phyloP scores from a whole-genome alignment of 2,888 invertebrate species.

The Tetropium fuscum region DNA sequence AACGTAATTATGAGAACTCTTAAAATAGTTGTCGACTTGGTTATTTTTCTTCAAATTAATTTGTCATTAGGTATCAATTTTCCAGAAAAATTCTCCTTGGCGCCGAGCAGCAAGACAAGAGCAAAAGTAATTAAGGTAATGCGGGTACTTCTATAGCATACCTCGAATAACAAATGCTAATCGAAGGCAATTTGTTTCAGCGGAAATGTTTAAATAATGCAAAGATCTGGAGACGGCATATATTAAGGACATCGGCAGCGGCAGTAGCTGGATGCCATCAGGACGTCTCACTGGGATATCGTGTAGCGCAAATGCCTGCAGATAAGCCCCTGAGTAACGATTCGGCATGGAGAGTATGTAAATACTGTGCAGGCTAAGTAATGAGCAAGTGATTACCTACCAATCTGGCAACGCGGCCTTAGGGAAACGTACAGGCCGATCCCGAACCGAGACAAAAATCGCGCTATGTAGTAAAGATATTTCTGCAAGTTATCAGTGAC shows the following conservation, averaged over 20 bases:
- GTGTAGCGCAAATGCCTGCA: slow-evolving; percentile 45
- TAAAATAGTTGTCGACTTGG: too few relatives aligned
- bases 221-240: slow-evolving; percentile 45
- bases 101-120: neutral
- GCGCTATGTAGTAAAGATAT: too few relatives aligned
- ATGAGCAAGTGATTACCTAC: slow-evolving; percentile 64
- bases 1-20: too few relatives aligned
- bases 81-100: too few relatives aligned
- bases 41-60: too few relatives aligned
- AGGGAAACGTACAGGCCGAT: neutral
- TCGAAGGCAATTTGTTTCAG: slow-evolving; percentile 45
- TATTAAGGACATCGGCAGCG: slow-evolving; percentile 36
- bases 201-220: slow-evolving; percentile 53
- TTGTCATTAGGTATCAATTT: too few relatives aligned
- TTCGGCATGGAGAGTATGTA: slow-evolving; percentile 51
- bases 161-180: slow-evolving; percentile 39
- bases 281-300: slow-evolving; percentile 46
- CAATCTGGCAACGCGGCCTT: slow-evolving; percentile 51
- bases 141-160: slow-evolving; percentile 23
- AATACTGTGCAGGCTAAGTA: slow-evolving; percentile 57
- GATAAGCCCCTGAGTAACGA: slow-evolving; percentile 53
- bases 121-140: slow-evolving; percentile 38
- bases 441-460: too few relatives aligned
- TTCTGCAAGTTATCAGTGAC: too few relatives aligned
- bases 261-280: slow-evolving; percentile 41